Base-by-base conservation (phyloP, 1,140 invertebrate species). In the Wasmannia auropunctata region DNA sequence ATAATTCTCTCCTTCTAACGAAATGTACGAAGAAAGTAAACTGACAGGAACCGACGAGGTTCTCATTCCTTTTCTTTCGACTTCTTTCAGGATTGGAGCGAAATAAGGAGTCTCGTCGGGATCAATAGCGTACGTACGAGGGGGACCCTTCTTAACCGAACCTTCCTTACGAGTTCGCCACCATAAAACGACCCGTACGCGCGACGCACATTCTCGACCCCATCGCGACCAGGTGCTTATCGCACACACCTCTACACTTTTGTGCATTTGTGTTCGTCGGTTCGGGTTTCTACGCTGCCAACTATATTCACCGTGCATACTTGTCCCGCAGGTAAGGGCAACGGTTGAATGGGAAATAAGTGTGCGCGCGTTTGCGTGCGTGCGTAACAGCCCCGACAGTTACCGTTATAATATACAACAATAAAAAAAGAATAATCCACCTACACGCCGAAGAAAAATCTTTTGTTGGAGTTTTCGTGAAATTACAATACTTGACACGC, bases 291-390 rank as follows among this genome's bases (percentile, higher is more conserved):
- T 69, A 74, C 67, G 19, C 22, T 81, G 22, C 46, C 70, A 54
- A 56, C n/a, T 60, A n/a, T n/a, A 62, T 86, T 84, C 60, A 60
- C 16, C 43, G 56, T 62, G n/a, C 37, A 67, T 67, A 63, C 67
- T 85, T 49, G 8, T 70, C 46, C n/a, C 43, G 16, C 19, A 49
- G 22, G 34, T 49, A 58, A 40, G 72, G 56, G 58, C 67, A 76
- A 87, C 86, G 87, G 87, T 43, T 87, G 86, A 69, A 88, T 91
- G 63, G 75, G 65, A 88, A 89, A 89, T n/a, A n/a, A 81, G 7
- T 75, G 25, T 16, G n/a, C 58, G 34, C 49, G 56, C 46, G 46
- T 70, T 22, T 34, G 34, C 56, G 28, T 34, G 8, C 63, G 37
- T 67, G 14, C 43, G 31, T 65, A 34, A 67, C 46, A 54, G 60